Conservation (phyloP, 2,113 vertebrate genomes). For the Geococcyx californianus region DNA sequence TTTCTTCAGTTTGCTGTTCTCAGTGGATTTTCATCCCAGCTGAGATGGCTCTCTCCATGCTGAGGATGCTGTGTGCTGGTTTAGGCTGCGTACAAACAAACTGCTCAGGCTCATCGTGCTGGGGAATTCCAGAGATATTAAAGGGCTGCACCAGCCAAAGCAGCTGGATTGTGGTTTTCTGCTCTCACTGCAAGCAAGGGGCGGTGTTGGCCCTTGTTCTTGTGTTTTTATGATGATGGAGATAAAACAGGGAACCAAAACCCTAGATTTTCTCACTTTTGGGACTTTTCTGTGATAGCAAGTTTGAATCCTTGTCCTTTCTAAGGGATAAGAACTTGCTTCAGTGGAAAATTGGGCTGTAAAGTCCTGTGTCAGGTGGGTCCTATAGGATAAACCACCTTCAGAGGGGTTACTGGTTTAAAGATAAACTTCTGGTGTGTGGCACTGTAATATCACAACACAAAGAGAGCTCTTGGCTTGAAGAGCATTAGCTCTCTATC, state of each 20-base stretch:
- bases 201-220: neutral
- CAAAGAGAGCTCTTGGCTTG: neutral
- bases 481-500: neutral
- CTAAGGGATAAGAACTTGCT: neutral
- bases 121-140: neutral
- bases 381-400: neutral
- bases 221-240: neutral
- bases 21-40: neutral
- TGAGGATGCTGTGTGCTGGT: neutral
- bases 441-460: neutral
- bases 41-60: neutral
- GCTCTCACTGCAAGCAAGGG: neutral
- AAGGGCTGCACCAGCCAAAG: constrained; percentile 2
- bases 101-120: neutral
- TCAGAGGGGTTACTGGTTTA: neutral
- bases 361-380: neutral
- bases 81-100: neutral
- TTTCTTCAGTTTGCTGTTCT: neutral
- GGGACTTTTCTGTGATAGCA: neutral
- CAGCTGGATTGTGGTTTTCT: neutral
- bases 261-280: accelerated
- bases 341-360: neutral
- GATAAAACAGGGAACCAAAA: neutral
- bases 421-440: neutral
- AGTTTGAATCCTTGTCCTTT: neutral